These are phyloP conservation scores for Naja naja DNA, from an alignment of 2,113 vertebrate species.

Conservation along the genomic window DNA sequence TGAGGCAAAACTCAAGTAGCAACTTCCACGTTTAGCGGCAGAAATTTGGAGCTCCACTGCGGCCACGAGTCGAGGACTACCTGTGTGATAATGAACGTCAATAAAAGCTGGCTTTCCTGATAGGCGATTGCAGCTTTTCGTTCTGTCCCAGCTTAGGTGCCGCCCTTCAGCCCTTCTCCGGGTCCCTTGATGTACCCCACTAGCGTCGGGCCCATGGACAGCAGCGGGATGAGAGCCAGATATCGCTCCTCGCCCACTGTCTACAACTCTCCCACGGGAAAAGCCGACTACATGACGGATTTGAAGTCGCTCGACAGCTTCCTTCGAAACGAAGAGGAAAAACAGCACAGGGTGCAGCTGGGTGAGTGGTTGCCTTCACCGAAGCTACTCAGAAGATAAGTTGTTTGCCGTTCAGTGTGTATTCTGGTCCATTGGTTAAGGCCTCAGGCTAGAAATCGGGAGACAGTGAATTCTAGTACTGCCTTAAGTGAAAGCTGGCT, in stretches of 20 bases:
- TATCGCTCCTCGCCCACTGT: slow-evolving; percentile 84
- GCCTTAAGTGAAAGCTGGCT: too few species aligned
- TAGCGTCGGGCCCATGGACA: slow-evolving; percentile 78
- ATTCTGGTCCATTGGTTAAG: not conserved
- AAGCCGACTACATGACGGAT: slow-evolving; percentile 90
- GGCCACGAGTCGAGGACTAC: not conserved
- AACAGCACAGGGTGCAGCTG: slow-evolving; percentile 85
- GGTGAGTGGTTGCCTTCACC: slow-evolving; percentile 61
- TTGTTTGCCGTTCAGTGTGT: not conserved
- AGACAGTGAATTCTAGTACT: not conserved
- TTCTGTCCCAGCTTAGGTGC: slow-evolving; percentile 63
- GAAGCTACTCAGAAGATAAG: not conserved
- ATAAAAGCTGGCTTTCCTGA: not conserved
- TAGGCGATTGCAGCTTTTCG: not conserved
- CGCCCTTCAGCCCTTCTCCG: slow-evolving; percentile 78
- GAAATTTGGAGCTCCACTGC: not conserved
- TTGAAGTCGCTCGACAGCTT: slow-evolving; percentile 81
- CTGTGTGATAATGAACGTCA: not conserved
- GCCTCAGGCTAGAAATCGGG: not conserved
- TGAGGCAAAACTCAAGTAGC: not conserved
- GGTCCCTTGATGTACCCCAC: slow-evolving; percentile 73
- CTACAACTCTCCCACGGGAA: slow-evolving; percentile 85
- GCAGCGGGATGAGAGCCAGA: slow-evolving; percentile 77
- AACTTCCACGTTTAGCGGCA: not conserved
- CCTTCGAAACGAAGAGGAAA: slow-evolving; percentile 88